Evolutionary conservation across 2,888 invertebrate species (phyloP).

Genomic region (Pseudoips prasinana): DNA sequence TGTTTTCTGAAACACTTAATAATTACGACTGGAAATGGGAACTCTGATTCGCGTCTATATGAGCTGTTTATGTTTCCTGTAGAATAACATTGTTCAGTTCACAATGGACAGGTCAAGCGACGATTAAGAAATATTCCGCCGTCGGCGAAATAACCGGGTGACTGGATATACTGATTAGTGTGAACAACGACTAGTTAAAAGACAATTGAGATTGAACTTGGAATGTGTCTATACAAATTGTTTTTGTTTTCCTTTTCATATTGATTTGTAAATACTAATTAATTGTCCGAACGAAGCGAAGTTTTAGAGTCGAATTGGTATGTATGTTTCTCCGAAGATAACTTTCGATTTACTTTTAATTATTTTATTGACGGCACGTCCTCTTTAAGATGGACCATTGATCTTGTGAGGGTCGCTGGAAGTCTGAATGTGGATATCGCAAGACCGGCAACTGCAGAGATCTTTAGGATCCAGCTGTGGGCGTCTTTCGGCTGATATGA

Average conservation of each 20-base stretch:
- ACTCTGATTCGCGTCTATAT: constrained; percentile 59
- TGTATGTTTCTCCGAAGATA: too few relatives aligned
- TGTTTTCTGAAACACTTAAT: constrained; percentile 35
- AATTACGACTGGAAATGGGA: constrained; percentile 53
- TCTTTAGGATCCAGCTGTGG: too few relatives aligned
- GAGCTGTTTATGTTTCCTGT: constrained; percentile 53
- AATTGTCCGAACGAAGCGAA: too few relatives aligned
- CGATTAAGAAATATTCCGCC: constrained; percentile 61
- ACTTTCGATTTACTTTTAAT: too few relatives aligned
- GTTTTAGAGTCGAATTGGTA: too few relatives aligned
- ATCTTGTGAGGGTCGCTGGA: too few relatives aligned
- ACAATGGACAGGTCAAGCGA: constrained; percentile 52
- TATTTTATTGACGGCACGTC: too few relatives aligned
- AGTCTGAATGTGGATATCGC: too few relatives aligned
- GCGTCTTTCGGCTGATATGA: too few relatives aligned
- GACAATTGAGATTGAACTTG: not conserved
- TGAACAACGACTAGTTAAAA: not conserved
- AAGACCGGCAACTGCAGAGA: too few relatives aligned
- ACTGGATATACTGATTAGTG: constrained; percentile 10
- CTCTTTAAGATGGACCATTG: too few relatives aligned
- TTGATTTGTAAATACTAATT: too few relatives aligned
- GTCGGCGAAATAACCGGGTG: constrained; percentile 24
- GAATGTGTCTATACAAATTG: not conserved
- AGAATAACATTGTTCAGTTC: constrained; percentile 51
- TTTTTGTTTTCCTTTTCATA: not conserved